Conservation (phyloP, 2,113 vertebrate species). For the Heloderma charlesbogerti region DNA sequence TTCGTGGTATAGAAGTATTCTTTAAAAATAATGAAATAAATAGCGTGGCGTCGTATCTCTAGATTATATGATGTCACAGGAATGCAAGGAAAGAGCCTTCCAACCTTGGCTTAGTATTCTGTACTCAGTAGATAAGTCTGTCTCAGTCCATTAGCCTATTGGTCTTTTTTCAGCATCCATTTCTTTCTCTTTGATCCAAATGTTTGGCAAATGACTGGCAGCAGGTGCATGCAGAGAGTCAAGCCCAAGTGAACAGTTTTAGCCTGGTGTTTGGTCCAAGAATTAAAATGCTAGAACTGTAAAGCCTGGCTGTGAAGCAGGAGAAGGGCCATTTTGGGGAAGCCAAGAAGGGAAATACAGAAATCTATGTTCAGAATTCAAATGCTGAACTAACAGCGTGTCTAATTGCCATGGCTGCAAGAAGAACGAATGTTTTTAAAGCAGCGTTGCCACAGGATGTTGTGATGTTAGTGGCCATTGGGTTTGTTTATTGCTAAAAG, state of each 20-base stretch:
- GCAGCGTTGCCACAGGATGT: background rate
- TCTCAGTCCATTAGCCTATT: background rate
- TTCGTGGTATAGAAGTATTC: too few relatives aligned
- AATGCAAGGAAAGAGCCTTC: background rate
- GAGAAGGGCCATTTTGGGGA: background rate
- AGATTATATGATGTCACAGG: background rate
- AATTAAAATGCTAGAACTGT: conserved; percentile 31
- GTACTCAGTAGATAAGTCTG: background rate
- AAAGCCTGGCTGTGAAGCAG: background rate
- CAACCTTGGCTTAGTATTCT: background rate
- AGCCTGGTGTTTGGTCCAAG: conserved; percentile 18
- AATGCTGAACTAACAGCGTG: background rate
- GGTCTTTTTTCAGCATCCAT: background rate
- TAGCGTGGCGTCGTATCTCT: background rate
- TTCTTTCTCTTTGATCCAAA: background rate
- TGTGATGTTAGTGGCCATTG: background rate
- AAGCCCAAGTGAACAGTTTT: conserved; percentile 15
- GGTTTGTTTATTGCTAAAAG: background rate
- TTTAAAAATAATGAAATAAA: too few relatives aligned
- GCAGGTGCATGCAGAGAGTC: background rate
- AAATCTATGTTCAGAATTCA: conserved; percentile 18
- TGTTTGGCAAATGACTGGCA: conserved; percentile 17
- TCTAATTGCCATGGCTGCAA: background rate
- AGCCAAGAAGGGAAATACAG: background rate
- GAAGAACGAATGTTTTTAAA: conserved; percentile 17